phyloP scores from a whole-genome alignment of 2,888 invertebrate genomes.

The Dynastes hyllus region DNA sequence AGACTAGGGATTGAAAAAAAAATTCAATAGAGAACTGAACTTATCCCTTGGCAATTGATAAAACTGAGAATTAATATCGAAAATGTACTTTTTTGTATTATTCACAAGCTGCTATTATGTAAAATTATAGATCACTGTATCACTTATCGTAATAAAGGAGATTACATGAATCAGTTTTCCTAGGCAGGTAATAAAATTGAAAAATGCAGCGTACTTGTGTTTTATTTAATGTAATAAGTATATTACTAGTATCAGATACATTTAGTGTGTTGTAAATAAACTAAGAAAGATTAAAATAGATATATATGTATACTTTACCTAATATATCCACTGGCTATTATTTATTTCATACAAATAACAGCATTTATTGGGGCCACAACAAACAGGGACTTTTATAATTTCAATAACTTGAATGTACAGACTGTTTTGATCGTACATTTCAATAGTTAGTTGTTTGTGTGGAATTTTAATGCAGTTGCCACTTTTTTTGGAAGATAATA shows the following conservation, averaged over 20 bases:
- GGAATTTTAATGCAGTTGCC: constrained; percentile 44
- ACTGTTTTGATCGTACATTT: constrained; percentile 28
- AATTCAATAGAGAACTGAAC: constrained; percentile 5
- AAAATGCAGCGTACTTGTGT: constrained; percentile 11
- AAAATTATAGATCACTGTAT: background rate
- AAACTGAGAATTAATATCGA: constrained; percentile 2
- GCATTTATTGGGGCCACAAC: constrained; percentile 48
- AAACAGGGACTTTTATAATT: constrained; percentile 45
- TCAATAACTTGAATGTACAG: constrained; percentile 15
- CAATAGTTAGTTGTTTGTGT: constrained; percentile 30
- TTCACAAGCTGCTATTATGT: constrained; percentile 12
- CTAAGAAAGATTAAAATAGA: constrained; percentile 46
- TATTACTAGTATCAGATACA: constrained; percentile 33
- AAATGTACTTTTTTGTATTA: background rate
- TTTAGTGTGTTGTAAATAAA: constrained; percentile 40
- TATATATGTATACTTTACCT: constrained; percentile 51
- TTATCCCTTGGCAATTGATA: background rate
- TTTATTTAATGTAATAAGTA: constrained; percentile 1
- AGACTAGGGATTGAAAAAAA: constrained; percentile 21
- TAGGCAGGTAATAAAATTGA: constrained; percentile 5
- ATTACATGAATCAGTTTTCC: background rate
- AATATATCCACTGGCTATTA: constrained; percentile 49
- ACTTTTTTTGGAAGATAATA: constrained; percentile 47
- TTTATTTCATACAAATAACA: constrained; percentile 41
- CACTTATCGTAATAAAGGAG: background rate